Conservation (phyloP, 2,113 vertebrate genomes). For the Oryzias javanicus region DNA sequence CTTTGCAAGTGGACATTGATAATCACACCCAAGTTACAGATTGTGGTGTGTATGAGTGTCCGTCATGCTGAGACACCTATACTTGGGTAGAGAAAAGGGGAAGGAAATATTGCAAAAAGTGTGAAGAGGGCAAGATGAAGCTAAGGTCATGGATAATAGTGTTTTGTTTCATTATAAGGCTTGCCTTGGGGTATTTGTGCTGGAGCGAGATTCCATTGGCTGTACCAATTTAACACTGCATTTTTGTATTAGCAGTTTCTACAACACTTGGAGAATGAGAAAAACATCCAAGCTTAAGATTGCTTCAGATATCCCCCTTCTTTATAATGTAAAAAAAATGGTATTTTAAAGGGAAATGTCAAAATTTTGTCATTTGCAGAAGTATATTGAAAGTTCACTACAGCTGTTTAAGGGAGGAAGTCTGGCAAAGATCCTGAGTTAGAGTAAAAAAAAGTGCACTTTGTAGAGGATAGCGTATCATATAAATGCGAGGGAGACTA, state of each 20-base stretch:
- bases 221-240: neutral
- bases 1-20: slow-evolving; percentile 29
- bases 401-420: too few relatives aligned
- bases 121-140: neutral
- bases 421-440: neutral
- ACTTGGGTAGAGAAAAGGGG: neutral
- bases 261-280: neutral
- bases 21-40: slow-evolving; percentile 19
- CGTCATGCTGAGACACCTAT: slow-evolving; percentile 27
- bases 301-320: too few relatives aligned
- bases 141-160: neutral
- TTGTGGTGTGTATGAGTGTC: slow-evolving; percentile 25
- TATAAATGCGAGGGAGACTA: neutral
- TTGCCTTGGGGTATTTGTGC: neutral
- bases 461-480: neutral
- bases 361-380: too few relatives aligned
- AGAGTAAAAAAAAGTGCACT: neutral
- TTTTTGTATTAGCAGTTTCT: neutral
- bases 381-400: neutral
- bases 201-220: neutral
- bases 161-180: neutral
- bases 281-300: too few relatives aligned
- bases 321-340: too few relatives aligned
- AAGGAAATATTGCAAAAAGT: slow-evolving; percentile 14
- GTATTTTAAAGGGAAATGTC: too few relatives aligned